Evolutionary conservation across 2,797 vertebrate species (phyloP).

Genomic region (Brachyalestes nurse): DNA sequence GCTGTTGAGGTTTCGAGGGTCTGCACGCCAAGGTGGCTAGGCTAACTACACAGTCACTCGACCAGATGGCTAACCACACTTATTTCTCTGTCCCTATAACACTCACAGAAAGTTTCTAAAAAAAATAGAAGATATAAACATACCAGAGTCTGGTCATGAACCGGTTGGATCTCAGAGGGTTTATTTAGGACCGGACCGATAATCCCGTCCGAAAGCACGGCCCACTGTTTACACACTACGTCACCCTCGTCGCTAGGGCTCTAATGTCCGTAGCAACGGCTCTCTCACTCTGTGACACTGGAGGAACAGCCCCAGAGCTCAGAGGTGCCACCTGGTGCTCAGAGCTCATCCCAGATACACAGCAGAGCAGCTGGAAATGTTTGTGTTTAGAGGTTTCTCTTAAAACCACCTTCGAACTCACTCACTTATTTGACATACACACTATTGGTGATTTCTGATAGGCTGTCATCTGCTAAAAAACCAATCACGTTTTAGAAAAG

Average conservation of each 20-base stretch:
- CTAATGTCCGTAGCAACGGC: conserved; percentile 73
- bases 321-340: conserved; percentile 33
- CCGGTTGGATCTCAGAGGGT: neutral
- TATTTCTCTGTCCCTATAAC: neutral
- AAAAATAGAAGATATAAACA: neutral
- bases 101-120: neutral
- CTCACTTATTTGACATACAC: too few relatives aligned
- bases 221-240: conserved; percentile 14
- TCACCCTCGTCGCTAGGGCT: conserved; percentile 27
- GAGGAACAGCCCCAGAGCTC: neutral
- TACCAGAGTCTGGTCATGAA: conserved; percentile 20
- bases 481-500: too few relatives aligned
- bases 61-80: neutral
- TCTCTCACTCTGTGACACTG: neutral
- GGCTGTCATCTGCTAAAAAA: too few relatives aligned
- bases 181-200: conserved; percentile 13
- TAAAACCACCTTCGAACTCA: too few relatives aligned
- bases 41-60: neutral
- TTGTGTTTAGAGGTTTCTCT: too few relatives aligned
- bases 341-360: neutral
- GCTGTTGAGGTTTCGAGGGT: too few relatives aligned
- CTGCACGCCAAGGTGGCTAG: neutral
- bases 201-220: neutral
- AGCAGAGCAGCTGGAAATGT: too few relatives aligned
- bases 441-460: too few relatives aligned